phyloP scores from a whole-genome alignment of 1,140 invertebrate genomes.

The Ceratina calcarata region DNA sequence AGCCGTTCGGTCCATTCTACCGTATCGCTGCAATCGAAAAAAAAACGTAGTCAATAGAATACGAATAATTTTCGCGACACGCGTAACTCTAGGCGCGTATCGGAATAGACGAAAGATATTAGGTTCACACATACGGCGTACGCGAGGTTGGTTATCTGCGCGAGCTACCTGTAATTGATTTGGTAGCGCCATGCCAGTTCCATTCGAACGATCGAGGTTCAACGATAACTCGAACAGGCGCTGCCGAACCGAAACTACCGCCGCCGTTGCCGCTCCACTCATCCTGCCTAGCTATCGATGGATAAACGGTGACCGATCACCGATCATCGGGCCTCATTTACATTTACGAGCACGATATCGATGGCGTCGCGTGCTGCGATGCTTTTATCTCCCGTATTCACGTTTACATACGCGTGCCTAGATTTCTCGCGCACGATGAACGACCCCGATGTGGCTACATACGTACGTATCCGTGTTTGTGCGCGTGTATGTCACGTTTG shows the following conservation, averaged over 20 bases:
- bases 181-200: conserved; percentile 13
- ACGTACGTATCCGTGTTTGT: background rate
- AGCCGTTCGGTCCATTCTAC: too few relatives aligned
- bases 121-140: too few relatives aligned
- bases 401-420: conserved; percentile 2
- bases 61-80: too few relatives aligned
- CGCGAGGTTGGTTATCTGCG: conserved; percentile 13
- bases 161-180: conserved; percentile 31
- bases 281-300: conserved; percentile 17
- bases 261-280: background rate
- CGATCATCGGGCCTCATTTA: conserved; percentile 54
- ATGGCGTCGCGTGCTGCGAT: background rate
- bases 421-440: conserved; percentile 43
- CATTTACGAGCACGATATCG: conserved; percentile 41
- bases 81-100: too few relatives aligned
- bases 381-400: conserved; percentile 41
- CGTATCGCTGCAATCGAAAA: too few relatives aligned
- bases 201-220: conserved; percentile 42
- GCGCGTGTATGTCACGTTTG: background rate
- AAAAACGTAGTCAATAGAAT: too few relatives aligned
- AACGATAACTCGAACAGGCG: conserved; percentile 47
- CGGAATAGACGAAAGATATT: conserved; percentile 3
- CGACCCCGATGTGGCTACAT: conserved; percentile 17
- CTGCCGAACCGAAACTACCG: conserved; percentile 42
- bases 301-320: conserved; percentile 47